Conservation (phyloP, 2,113 vertebrate genomes). For the Anhinga rufa region DNA sequence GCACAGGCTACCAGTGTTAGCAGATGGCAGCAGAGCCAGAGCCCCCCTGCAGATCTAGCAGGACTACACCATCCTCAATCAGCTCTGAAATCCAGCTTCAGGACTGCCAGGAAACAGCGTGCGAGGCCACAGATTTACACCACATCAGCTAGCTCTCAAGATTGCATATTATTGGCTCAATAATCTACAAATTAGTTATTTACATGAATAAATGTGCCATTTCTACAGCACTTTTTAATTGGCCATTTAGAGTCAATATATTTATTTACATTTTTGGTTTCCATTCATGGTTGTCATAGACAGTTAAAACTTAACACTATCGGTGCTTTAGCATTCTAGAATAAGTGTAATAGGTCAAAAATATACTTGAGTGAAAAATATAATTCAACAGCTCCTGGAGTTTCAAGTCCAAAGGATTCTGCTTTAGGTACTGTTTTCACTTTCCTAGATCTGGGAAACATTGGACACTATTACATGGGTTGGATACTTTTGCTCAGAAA, state of each 20-base stretch:
- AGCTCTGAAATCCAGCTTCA: not conserved
- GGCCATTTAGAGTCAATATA: not conserved
- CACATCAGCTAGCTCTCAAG: not conserved
- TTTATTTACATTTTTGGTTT: not conserved
- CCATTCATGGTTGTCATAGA: not conserved
- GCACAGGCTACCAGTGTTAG: not conserved
- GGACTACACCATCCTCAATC: not conserved
- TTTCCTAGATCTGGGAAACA: not conserved
- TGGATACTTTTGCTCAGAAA: not conserved
- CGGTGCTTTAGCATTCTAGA: not conserved
- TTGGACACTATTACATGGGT: not conserved
- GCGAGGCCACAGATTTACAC: not conserved
- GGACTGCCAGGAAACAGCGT: not conserved
- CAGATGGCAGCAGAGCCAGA: not conserved
- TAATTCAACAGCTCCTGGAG: not conserved
- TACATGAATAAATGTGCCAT: not conserved
- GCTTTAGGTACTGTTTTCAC: not conserved
- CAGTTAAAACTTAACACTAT: not conserved
- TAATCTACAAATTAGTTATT: not conserved
- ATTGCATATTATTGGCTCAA: not conserved
- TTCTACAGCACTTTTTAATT: not conserved
- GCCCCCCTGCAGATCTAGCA: not conserved
- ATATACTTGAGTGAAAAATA: not conserved
- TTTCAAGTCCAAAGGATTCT: not conserved
- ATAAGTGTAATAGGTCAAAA: not conserved